Evolutionary conservation across 2,797 vertebrate species (phyloP).

Genomic region (Lepus townsendii): DNA sequence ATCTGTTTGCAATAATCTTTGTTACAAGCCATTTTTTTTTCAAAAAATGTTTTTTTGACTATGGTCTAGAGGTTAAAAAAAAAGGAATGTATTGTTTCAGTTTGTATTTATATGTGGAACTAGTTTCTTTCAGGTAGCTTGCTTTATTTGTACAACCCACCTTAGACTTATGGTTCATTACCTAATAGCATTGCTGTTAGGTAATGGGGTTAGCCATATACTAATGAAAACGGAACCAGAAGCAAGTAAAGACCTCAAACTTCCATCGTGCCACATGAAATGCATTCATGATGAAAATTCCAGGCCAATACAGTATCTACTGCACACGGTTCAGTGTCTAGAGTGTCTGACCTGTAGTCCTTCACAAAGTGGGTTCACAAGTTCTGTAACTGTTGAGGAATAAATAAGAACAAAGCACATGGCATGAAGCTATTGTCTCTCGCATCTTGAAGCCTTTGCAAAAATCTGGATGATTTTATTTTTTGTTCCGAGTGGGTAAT

Average conservation of each 20-base stretch:
- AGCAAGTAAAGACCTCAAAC: slow-evolving; percentile 53
- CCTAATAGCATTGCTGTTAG: slow-evolving; percentile 77
- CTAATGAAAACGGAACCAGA: slow-evolving; percentile 72
- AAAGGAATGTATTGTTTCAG: slow-evolving; percentile 83
- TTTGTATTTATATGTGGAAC: slow-evolving; percentile 76
- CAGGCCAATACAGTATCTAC: not conserved
- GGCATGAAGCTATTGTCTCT: not conserved
- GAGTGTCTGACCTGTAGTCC: not conserved
- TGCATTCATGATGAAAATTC: slow-evolving; percentile 39
- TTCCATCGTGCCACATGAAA: slow-evolving; percentile 62
- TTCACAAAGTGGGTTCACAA: slow-evolving; percentile 46
- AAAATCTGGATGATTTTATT: slow-evolving; percentile 55
- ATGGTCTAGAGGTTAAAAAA: slow-evolving; percentile 80
- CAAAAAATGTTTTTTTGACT: slow-evolving; percentile 76
- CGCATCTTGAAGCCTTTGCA: slow-evolving; percentile 34
- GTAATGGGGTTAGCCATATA: slow-evolving; percentile 76
- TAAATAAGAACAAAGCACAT: not conserved
- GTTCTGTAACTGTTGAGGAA: slow-evolving; percentile 28
- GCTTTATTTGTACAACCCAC: slow-evolving; percentile 81
- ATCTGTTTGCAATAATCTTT: slow-evolving; percentile 76
- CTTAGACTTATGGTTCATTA: slow-evolving; percentile 79
- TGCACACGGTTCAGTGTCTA: not conserved
- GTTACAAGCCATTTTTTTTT: slow-evolving; percentile 44
- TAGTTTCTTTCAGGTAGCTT: slow-evolving; percentile 75
- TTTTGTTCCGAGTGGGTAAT: slow-evolving; percentile 46